A percentile compares a stretch with the other conserved stretches of the same genome.
Conservation (phyloP, 2,113 vertebrate genomes). For the Emberiza fucata region DNA sequence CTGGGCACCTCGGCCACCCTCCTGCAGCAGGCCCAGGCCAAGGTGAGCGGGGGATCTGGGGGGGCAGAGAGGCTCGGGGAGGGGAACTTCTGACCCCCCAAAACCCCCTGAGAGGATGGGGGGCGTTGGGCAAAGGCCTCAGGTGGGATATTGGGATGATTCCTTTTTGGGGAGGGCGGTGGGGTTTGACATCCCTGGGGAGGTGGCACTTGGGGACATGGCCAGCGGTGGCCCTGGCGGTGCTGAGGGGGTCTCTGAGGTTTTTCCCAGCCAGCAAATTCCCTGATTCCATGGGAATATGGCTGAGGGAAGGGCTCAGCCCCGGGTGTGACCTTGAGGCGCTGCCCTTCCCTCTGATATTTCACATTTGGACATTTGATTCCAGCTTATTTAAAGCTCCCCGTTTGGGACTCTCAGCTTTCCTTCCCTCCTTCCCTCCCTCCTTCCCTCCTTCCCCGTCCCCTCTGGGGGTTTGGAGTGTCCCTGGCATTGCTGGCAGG, state of each 20-base stretch:
- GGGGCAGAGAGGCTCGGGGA: fast-evolving
- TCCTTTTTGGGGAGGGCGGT: not conserved
- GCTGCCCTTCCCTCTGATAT: not conserved
- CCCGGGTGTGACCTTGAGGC: not conserved
- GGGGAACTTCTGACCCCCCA: not conserved
- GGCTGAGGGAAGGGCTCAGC: not conserved
- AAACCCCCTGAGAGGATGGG: not conserved
- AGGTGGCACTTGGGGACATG: not conserved
- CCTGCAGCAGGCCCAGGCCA: not conserved
- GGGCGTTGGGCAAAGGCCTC: not conserved
- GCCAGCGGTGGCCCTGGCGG: not conserved
- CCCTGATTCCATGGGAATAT: fast-evolving
- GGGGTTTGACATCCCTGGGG: not conserved
- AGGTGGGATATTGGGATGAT: not conserved
- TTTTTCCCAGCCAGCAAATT: not conserved
- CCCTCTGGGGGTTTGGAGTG: not conserved
- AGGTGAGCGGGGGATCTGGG: not conserved
- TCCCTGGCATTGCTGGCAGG: not conserved
- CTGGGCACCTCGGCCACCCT: not conserved
- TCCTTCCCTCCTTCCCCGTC: not conserved
- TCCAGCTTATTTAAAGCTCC: not conserved
- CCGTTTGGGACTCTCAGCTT: fast-evolving
- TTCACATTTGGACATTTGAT: not conserved
- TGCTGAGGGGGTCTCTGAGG: not conserved
- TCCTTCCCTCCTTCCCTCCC: no score